These are phyloP conservation scores for Cirrhinus molitorella DNA, from an alignment of 2,797 vertebrate species.

Conservation along the genomic window DNA sequence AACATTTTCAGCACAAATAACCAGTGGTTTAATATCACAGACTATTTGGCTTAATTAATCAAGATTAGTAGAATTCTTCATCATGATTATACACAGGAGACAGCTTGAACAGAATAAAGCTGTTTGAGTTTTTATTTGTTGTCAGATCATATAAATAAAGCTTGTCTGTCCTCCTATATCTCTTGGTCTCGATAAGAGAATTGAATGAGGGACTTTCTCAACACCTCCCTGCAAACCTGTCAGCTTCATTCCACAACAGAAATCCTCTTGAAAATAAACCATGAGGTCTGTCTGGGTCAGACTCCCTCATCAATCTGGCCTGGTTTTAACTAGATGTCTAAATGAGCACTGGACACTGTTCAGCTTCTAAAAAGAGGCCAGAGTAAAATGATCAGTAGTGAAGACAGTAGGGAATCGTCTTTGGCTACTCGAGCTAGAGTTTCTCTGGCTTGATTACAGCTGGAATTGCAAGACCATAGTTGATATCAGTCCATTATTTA, in stretches of 20 bases:
- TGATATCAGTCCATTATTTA: conserved; percentile 50
- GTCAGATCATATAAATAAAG: conserved; percentile 34
- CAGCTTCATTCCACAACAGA: conserved; percentile 44
- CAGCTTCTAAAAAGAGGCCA: conserved; percentile 48
- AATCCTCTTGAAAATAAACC: conserved; percentile 46
- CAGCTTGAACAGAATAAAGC: background rate
- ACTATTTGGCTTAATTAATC: background rate
- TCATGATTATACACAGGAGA: background rate
- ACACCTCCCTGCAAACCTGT: conserved; percentile 30
- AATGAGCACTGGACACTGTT: conserved; percentile 43
- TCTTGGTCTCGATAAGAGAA: conserved; percentile 38
- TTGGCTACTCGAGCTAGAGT: conserved; percentile 40
- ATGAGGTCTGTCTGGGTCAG: conserved; percentile 39
- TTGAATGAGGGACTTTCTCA: conserved; percentile 41
- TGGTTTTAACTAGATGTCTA: conserved; percentile 42
- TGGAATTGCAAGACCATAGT: conserved; percentile 30
- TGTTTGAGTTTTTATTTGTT: conserved; percentile 25
- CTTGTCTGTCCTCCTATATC: conserved; percentile 4
- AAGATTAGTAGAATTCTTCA: background rate
- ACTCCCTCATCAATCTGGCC: conserved; percentile 37
- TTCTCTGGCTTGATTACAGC: conserved; percentile 45
- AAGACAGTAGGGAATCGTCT: conserved; percentile 37
- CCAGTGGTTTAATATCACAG: background rate
- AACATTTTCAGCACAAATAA: background rate
- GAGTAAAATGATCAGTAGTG: conserved; percentile 45